Percentiles rank a stretch among this genome's conserved stretches.
These are phyloP conservation scores for Phyllopteryx taeniolatus DNA, from an alignment of 2,113 vertebrate genomes.

Conservation along the genomic window DNA sequence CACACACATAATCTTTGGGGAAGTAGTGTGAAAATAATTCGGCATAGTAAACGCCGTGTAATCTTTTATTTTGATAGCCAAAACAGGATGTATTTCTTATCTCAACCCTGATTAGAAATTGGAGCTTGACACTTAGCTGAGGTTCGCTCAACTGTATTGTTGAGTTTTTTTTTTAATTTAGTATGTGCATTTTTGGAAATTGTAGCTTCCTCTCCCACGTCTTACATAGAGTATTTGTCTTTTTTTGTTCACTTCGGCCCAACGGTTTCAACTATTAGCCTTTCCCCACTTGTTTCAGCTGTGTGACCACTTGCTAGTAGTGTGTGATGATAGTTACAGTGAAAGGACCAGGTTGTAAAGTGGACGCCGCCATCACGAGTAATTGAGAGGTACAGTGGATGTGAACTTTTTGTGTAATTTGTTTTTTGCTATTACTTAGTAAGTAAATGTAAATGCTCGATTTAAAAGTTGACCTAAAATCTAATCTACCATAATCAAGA, in stretches of 20 bases:
- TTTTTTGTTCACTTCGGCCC: background rate
- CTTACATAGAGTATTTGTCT: background rate
- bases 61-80: conserved; percentile 37
- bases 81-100: conserved; percentile 8
- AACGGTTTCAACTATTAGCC: background rate
- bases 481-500: background rate
- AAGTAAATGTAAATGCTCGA: background rate
- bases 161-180: background rate
- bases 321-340: conserved; percentile 7
- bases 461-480: background rate
- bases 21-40: background rate
- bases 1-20: too few species aligned
- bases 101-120: background rate
- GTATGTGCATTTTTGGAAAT: background rate
- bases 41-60: too few species aligned
- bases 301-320: background rate
- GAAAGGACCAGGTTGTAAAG: conserved; percentile 10
- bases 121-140: conserved; percentile 19
- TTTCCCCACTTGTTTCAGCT: background rate
- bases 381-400: background rate
- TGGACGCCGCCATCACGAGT: background rate
- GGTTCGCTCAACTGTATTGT: conserved; percentile 28
- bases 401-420: background rate
- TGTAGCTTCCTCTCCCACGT: background rate
- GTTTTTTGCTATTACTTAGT: background rate